Evolutionary conservation across 1,140 invertebrate species (phyloP).

Genomic region (Scylla paramamosain): DNA sequence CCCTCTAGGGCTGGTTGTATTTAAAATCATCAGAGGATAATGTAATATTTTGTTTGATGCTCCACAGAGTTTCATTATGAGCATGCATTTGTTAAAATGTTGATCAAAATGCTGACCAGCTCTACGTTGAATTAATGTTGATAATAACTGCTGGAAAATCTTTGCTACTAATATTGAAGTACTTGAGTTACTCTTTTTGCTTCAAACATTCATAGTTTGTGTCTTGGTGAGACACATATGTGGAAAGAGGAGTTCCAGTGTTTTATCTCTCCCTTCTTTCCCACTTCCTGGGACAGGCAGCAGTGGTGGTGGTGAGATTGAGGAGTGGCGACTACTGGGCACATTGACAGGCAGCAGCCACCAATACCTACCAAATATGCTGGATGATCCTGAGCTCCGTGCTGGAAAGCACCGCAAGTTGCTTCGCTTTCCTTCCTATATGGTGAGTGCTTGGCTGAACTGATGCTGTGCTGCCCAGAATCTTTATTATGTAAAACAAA

Average conservation of each 20-base stretch:
- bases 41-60: too few relatives aligned
- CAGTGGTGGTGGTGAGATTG: conserved; percentile 81
- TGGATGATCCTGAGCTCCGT: conserved; percentile 97
- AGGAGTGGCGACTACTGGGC: conserved; percentile 78
- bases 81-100: neutral
- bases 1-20: neutral
- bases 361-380: conserved; percentile 90
- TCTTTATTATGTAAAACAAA: too few relatives aligned
- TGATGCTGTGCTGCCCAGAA: neutral
- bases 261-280: neutral
- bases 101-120: neutral
- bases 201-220: neutral
- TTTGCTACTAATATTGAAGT: neutral
- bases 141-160: neutral
- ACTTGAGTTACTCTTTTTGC: neutral
- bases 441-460: conserved; percentile 83
- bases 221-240: neutral
- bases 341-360: neutral
- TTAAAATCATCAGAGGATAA: neutral
- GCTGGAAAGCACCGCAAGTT: conserved; percentile 96
- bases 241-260: neutral
- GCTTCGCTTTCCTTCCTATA: conserved; percentile 96
- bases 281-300: neutral
- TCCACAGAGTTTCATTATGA: neutral
- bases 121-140: too few relatives aligned